Conservation (phyloP, 2,113 vertebrate species). For the Nycticryphes semicollaris region DNA sequence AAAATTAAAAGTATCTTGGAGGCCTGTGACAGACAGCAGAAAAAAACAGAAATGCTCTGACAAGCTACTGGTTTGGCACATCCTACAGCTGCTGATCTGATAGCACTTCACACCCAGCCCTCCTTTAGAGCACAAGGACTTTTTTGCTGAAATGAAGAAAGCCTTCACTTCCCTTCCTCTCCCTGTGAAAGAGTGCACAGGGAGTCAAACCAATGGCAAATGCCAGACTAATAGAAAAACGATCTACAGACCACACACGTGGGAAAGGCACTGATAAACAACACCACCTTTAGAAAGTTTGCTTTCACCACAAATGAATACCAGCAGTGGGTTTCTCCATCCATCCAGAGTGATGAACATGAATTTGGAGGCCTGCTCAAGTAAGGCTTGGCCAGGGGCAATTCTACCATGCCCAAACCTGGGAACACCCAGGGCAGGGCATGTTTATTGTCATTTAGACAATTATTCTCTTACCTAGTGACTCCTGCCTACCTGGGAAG, state of each 20-base stretch:
- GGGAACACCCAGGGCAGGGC: too few species aligned
- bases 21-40: not conserved
- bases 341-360: not conserved
- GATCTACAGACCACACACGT: not conserved
- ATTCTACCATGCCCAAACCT: not conserved
- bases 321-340: not conserved
- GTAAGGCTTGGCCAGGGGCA: not conserved
- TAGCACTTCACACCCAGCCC: not conserved
- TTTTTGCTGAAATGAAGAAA: not conserved
- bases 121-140: not conserved
- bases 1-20: not conserved
- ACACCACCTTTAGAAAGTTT: not conserved
- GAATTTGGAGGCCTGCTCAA: not conserved
- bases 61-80: not conserved
- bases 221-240: not conserved
- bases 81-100: rapidly evolving
- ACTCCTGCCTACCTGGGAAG: not conserved
- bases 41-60: not conserved
- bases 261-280: not conserved
- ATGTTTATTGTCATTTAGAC: not conserved
- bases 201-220: not conserved
- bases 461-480: not conserved
- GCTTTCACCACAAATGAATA: not conserved
- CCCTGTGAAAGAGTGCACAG: too few species aligned
- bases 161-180: too few species aligned